Base-by-base conservation (phyloP, 2,888 invertebrate genomes). In the Eristalis pertinax region DNA sequence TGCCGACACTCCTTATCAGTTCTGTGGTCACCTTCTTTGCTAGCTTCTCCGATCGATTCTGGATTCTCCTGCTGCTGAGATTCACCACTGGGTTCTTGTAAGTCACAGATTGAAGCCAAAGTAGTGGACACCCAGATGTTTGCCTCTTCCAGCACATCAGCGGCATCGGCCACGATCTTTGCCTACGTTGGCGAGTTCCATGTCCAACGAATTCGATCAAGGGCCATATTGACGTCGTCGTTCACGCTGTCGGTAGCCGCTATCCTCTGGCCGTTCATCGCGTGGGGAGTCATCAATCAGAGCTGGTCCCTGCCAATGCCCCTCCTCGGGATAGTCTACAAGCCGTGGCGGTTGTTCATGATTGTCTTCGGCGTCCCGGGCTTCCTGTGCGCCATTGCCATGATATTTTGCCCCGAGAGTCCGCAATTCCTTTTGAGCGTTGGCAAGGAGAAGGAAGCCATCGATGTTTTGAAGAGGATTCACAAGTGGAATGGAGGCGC, bases 21-120 rank as follows among this genome's bases (percentile, higher is more conserved):
- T 93, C 93, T 32, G 58, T 93, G 2, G 91, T 93, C 4, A 94
- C 94, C 24, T 81, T 94, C 35, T 85, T 93, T 3, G 94, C 94
- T 10, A 94, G 94, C 89, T 90, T 95, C 35, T 91, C 94, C 1
- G 92, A 93, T 15, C 91, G 91, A 67, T 93, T 93, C 83, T 94
- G 94, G 93, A 78, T 94, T 13, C 94, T 95, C 89, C 92, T 94
- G 38, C 68, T 93, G 15, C 89, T 94, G 15, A 90, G 94, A 89
- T 94, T 93, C 89, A 88, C 94, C 22, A 94, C 93, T 89, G 95
- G 95, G 77, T 93, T 94, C 88, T 93, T 94, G 94, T 94, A 92
- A 93, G 93, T 91, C 13, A 19, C 50, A 50, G 19, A 19, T 50
- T 5, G 2, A 5, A 8, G 7, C 1, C 50, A 19, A 50, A 8